phyloP scores from a whole-genome alignment of 2,113 vertebrate genomes.

The Corythoichthys intestinalis region DNA sequence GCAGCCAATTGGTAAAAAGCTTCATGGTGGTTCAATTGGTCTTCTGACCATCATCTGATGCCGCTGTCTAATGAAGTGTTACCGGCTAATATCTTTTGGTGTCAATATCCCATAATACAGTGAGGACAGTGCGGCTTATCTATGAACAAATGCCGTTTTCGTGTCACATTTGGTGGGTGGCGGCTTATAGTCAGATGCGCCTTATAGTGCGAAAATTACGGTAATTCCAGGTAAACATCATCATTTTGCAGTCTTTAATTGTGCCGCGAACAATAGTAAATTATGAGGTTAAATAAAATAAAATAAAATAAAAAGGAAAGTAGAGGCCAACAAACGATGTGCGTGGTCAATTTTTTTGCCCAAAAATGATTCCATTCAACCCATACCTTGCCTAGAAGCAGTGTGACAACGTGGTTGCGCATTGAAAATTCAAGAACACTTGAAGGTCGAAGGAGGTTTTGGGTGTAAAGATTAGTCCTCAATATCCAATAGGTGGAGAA shows the following conservation, averaged over 20 bases:
- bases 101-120: too few relatives aligned
- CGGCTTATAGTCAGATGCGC: too few relatives aligned
- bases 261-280: not conserved
- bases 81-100: too few relatives aligned
- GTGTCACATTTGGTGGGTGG: too few relatives aligned
- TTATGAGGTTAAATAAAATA: not conserved
- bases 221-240: not conserved
- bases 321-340: not conserved
- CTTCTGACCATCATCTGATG: too few relatives aligned
- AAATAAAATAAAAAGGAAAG: not conserved
- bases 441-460: slow-evolving; percentile 46
- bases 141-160: too few relatives aligned
- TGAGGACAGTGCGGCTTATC: too few relatives aligned
- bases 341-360: not conserved
- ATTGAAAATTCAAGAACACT: not conserved
- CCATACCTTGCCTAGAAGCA: not conserved
- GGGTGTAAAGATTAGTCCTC: slow-evolving; percentile 23
- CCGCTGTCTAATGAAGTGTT: too few relatives aligned
- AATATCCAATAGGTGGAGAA: slow-evolving; percentile 10
- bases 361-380: not conserved
- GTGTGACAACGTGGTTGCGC: not conserved
- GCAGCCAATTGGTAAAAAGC: too few relatives aligned
- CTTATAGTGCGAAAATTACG: too few relatives aligned
- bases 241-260: not conserved
- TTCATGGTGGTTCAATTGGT: too few relatives aligned